Conservation (phyloP, 92 coral and sea anemone species). For the Palythoa heliodiscus region DNA sequence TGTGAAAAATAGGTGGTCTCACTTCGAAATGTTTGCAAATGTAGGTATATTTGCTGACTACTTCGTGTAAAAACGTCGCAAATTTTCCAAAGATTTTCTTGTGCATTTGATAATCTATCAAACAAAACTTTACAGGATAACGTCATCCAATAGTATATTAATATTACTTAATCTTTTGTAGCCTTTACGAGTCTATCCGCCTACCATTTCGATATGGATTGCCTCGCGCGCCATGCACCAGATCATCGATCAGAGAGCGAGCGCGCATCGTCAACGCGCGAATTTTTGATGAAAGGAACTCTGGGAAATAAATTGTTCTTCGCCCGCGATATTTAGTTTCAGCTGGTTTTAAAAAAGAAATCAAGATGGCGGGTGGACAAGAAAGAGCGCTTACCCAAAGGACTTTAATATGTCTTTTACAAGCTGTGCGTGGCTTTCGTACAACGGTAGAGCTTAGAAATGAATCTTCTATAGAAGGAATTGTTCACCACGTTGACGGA, state of each 20-base stretch:
- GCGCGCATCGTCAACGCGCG: neutral
- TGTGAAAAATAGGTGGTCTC: no score
- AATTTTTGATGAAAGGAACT: slow-evolving; percentile 1
- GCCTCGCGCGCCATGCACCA: neutral
- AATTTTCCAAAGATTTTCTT: no score
- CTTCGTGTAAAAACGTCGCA: no score
- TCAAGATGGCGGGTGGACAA: slow-evolving; percentile 83
- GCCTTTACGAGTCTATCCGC: no score
- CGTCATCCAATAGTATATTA: no score
- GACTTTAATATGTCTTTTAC: slow-evolving; percentile 87
- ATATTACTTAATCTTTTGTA: no score
- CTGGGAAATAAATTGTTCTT: slow-evolving; percentile 9
- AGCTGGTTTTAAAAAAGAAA: neutral
- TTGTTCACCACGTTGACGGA: slow-evolving; percentile 87
- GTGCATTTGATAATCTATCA: no score
- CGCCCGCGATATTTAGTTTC: slow-evolving; percentile 24
- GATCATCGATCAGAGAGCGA: neutral
- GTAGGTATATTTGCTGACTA: no score
- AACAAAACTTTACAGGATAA: no score
- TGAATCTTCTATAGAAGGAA: slow-evolving; percentile 85
- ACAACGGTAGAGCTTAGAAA: slow-evolving; percentile 95
- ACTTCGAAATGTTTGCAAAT: no score
- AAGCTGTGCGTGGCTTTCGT: slow-evolving; percentile 85
- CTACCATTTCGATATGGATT: no score
- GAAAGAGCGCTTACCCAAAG: slow-evolving; percentile 84